Evolutionary conservation across 2,797 vertebrate genomes (phyloP), one percentile per base, ranked within the genome.

Genomic region (Trichosurus vulpecula): DNA sequence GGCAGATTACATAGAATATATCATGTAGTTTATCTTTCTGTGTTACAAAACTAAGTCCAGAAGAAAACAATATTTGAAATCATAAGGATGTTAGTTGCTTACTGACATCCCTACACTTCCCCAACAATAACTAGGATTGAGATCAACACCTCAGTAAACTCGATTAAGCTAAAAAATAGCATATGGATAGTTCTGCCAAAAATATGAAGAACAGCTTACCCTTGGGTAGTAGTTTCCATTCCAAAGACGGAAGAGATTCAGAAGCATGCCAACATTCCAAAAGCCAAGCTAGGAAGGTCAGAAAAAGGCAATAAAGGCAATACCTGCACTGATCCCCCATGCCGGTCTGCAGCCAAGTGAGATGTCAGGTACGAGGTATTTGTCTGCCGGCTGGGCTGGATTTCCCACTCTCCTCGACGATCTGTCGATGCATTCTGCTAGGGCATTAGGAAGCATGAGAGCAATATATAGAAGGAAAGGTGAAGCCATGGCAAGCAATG

Each of bases 301-400:
- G 41, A 74, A 94, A 81, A 90, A 95, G 52, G 74, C 97, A 97
- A 96, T 98, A 90, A 92, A 96, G 52, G 93, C 97, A 96, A 96
- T 99, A 99, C 99, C 99, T 99, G 99, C 96, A 99, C 99, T 98
- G 99, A 99, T 99, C 99, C 99, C 98, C 99, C 99, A 97, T 99
- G 99, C 99, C 99, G 99, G 98, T 99, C 99, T 97, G 99, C 99
- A 98, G 99, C 99, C 99, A 99, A 98, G 98, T 99, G 99, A 98
- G 99, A 99, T 98, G 99, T 99, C 99, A 99, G 98, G 99, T 99
- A 99, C 92, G 99, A 99, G 98, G 99, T 99, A 99, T 99, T 99
- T 98, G 99, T 99, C 99, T 99, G 99, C 97, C 99, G 99, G 98
- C 99, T 99, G 66, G 99, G 99, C 98, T 99, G 99, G 98, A 99